Evolutionary conservation across 2,797 vertebrate genomes (phyloP).

Genomic region (Pantherophis alleghaniensis): DNA sequence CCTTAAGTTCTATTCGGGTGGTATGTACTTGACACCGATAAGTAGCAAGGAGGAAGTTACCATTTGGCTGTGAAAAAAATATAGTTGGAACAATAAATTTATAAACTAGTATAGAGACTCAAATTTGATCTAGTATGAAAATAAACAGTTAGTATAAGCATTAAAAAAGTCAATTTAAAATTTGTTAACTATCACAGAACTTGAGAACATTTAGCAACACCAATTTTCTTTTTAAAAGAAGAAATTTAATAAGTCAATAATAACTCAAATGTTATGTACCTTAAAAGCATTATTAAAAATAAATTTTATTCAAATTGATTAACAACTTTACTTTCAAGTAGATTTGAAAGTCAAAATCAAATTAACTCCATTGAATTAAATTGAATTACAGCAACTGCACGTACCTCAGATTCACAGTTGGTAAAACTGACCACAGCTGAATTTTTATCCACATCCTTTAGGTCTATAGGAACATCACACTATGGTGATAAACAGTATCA

Average conservation of each 20-base stretch:
- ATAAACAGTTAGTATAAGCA: background rate
- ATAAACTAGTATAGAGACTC: conserved; percentile 1
- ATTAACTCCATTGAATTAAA: background rate
- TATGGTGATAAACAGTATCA: conserved; percentile 58
- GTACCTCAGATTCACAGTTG: conserved; percentile 94
- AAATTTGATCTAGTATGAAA: background rate
- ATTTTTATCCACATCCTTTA: conserved; percentile 97
- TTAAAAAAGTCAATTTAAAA: background rate
- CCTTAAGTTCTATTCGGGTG: conserved; percentile 94
- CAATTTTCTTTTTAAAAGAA: background rate
- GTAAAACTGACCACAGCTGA: conserved; percentile 98
- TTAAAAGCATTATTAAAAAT: background rate
- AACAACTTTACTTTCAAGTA: background rate
- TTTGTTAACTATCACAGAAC: background rate
- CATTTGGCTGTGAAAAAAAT: conserved; percentile 79
- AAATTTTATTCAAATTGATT: background rate
- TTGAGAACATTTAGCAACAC: background rate
- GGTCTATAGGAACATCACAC: conserved; percentile 97
- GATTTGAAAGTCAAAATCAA: background rate
- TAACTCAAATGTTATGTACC: background rate
- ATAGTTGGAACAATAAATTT: conserved; percentile 25
- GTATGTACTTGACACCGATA: conserved; percentile 98
- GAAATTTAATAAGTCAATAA: background rate
- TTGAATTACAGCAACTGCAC: background rate
- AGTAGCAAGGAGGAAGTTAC: conserved; percentile 96